Evolutionary conservation across 2,888 invertebrate genomes (phyloP).

Genomic region (Tetragonisca angustula): DNA sequence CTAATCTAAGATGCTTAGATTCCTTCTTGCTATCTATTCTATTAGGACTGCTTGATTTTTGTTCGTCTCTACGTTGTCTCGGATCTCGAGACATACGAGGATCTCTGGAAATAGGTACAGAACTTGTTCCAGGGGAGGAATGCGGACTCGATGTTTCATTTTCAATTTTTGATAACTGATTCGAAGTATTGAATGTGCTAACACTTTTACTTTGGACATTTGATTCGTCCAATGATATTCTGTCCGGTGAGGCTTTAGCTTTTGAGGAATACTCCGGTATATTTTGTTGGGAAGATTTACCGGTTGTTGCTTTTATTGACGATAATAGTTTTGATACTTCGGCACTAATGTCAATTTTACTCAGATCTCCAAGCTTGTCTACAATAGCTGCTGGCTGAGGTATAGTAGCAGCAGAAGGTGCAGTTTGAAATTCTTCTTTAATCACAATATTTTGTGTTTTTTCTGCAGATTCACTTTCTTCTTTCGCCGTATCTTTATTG

Average conservation of each 20-base stretch:
- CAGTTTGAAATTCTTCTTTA: constrained; percentile 60
- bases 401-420: constrained; percentile 75
- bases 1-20: constrained; percentile 73
- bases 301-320: constrained; percentile 84
- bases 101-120: constrained; percentile 76
- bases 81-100: constrained; percentile 82
- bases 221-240: constrained; percentile 37
- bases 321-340: constrained; percentile 89
- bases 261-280: constrained; percentile 46
- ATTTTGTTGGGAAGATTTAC: constrained; percentile 53
- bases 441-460: constrained; percentile 64
- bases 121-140: constrained; percentile 69
- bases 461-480: constrained; percentile 78
- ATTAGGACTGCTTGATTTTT: constrained; percentile 72
- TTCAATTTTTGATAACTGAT: constrained; percentile 65
- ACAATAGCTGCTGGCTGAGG: constrained; percentile 86
- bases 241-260: constrained; percentile 51
- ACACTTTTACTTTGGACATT: constrained; percentile 34
- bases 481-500: constrained; percentile 90
- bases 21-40: constrained; percentile 74
- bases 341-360: constrained; percentile 90
- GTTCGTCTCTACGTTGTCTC: constrained; percentile 78
- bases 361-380: constrained; percentile 89
- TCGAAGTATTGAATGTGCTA: constrained; percentile 24
- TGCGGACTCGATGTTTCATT: constrained; percentile 76